A percentile compares a stretch with the other conserved stretches of the same genome.
phyloP scores from a whole-genome alignment of 2,113 vertebrate genomes.

The Miniopterus natalensis region DNA sequence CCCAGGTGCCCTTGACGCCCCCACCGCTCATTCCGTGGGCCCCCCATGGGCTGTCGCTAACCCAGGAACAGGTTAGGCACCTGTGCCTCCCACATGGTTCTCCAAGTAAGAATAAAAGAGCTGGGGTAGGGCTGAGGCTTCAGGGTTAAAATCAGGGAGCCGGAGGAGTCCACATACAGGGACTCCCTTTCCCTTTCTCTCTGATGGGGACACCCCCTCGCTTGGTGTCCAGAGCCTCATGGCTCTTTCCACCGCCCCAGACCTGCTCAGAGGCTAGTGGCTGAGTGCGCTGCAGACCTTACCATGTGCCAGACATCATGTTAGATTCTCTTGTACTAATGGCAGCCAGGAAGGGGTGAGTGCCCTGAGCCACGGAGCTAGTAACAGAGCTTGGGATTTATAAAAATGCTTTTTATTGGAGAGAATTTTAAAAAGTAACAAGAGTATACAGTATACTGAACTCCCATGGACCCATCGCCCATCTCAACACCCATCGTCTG shows the following conservation, averaged over 20 bases:
- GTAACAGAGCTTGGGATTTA: not conserved
- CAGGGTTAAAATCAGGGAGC: not conserved
- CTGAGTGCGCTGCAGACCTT: not conserved
- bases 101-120: not conserved
- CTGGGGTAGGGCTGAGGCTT: not conserved
- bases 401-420: not conserved
- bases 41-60: not conserved
- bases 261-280: not conserved
- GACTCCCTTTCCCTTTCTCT: not conserved
- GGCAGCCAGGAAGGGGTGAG: not conserved
- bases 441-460: not conserved
- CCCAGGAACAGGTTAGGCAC: not conserved
- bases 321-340: not conserved
- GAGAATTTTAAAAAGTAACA: not conserved
- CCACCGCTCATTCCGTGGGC: accelerated
- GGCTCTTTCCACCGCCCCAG: not conserved
- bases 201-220: not conserved
- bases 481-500: accelerated
- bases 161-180: not conserved
- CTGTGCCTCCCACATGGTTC: not conserved
- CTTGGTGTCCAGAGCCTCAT: no score
- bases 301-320: accelerated
- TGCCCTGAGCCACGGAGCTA: slow-evolving; percentile 9
- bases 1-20: accelerated
- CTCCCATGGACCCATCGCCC: not conserved